Percentiles rank a stretch among this genome's conserved stretches.
These are phyloP conservation scores for Ophion slaviceki DNA, from an alignment of 2,888 invertebrate species.

Conservation along the genomic window DNA sequence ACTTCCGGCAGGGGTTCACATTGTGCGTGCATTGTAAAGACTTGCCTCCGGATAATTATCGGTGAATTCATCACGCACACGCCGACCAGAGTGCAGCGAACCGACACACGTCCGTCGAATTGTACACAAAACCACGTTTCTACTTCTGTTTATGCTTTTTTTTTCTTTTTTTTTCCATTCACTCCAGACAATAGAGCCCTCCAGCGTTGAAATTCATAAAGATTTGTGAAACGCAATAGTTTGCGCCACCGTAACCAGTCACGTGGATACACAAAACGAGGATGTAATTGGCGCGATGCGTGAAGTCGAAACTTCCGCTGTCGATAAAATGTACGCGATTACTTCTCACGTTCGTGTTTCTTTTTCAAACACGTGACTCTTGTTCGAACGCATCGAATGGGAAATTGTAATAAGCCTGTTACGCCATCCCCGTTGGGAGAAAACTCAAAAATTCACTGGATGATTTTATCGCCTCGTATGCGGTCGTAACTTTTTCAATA, in stretches of 20 bases:
- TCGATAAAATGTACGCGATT: constrained; percentile 36
- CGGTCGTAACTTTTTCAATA: constrained; percentile 2
- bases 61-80: constrained; percentile 2
- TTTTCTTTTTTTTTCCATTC: constrained; percentile 19
- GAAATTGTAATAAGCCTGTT: constrained; percentile 29
- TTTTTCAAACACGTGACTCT: background rate
- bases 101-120: constrained; percentile 27
- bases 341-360: constrained; percentile 8
- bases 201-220: constrained; percentile 39
- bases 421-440: constrained; percentile 2
- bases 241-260: background rate
- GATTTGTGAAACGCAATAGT: constrained; percentile 22
- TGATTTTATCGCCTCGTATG: constrained; percentile 9
- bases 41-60: background rate
- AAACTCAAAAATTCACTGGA: constrained; percentile 19
- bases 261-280: constrained; percentile 7
- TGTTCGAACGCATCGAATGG: constrained; percentile 43
- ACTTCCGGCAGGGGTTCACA: constrained; percentile 40
- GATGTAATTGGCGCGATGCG: constrained; percentile 49
- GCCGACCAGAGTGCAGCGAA: constrained; percentile 45
- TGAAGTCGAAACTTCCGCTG: constrained; percentile 60
- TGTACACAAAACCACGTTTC: background rate
- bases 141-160: background rate
- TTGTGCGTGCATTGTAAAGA: constrained; percentile 31
- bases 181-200: constrained; percentile 33